Evolutionary conservation across 2,888 invertebrate genomes (phyloP), one percentile per base, ranked within the genome.

Genomic region (Poecilobothrus nobilitatus): DNA sequence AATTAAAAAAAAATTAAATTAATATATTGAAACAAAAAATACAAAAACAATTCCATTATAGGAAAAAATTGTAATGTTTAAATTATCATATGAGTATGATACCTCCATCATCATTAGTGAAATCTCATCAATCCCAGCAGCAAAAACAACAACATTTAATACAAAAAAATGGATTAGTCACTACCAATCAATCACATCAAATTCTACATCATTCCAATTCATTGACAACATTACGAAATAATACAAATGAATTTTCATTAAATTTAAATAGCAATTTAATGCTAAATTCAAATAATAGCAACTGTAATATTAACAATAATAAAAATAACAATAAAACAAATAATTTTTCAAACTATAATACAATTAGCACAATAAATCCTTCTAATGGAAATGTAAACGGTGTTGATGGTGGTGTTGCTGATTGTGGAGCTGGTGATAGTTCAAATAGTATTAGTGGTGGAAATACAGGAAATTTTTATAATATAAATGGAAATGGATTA

Each of bases 111-210:
- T 21, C 34, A 33, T 66, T 67, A 62, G 33, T 65, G 61, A 71
- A 66, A 33, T 44, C 37, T 21, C 67, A 67, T 27, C 63, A 63
- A 69, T 68, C 10, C 67, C 65, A 68, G 3, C 67, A 70, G 63
- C 66, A 68, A 4, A 70, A 69, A 33, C 69, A 67, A 65, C 70
- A 66, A 22, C 69, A 67, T 18, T 66, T 67, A 21, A 67, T 65
- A 37, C 68, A 68, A 15, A 65, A 65, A 44, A 18, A 73, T 76
- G 74, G 64, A 72, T 76, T 70, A 77, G 76, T 27, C 5, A 27
- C 27, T 27, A 27, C 27, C 20, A 33, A 53, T 37, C 10, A 41
- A n/a, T 27, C 20, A 53, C 67, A 41, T 20, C 64, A 61, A 27
- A 61, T 27, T 64, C 64, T 21, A 15, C 33, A 53, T 12, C 53